Base-by-base conservation (phyloP, 2,888 invertebrate species). In the Tridacna gigas region DNA sequence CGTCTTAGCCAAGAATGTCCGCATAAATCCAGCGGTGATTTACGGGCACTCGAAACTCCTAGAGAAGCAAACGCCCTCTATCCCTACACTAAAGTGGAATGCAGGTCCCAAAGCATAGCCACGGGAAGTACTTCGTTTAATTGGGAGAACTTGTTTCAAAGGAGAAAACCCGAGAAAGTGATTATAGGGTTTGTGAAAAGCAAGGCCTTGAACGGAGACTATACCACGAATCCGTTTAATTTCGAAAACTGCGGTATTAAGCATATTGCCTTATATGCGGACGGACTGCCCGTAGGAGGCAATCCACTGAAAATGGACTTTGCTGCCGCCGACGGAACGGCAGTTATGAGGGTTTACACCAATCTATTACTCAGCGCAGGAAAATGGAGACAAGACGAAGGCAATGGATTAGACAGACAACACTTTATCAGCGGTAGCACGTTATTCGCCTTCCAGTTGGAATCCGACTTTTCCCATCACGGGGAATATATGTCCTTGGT, bases 81-180 rank as follows among this genome's bases (percentile, higher is more conserved):
- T 67, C 79, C 82, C 13, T 82, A 65, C 67, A 75, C 66, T 11
- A 77, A 79, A 51, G 76, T 76, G 22, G 76, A 83, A 48, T 65
- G 83, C 20, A 78, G 78, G 25, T 75, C 79, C 15, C 74, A 83
- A 26, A 76, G 77, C 51, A 76, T 86, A 45, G 69, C 83, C 22
- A 56, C 74, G 26, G 86, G 83, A 48, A 67, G 65, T 18, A 66
- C 79, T 5, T 80, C 71, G 22, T 86, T 86, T 48, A 66, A 77
- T n/a, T 83, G 77, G 61, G 80, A 86, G 69, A 86, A 82, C 69
- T 13, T 85, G 28, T 82, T 84, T 79, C 77, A 76, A 37, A 77
- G 82, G 15, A 67, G 77, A 22, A 77, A 73, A 74, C 78, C 86
- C 12, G 66, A 74, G 37, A 47, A 66, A 4, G 63, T 82, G 0